Conservation (phyloP, 1,140 invertebrate genomes). For the Dendroctonus ponderosae region DNA sequence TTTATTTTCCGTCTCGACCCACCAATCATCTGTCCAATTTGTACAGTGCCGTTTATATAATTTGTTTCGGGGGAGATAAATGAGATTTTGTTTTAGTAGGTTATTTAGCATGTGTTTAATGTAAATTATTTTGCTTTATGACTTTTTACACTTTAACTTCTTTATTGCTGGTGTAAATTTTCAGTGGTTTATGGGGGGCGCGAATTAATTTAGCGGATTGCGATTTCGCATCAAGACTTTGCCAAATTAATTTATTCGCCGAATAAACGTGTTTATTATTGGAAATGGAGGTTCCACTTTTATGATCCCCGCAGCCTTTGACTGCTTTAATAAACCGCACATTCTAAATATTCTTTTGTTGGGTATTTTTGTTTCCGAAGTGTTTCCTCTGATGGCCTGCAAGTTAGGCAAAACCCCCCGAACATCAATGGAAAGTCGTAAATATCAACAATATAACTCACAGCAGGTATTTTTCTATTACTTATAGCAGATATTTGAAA, state of each 20-base stretch:
- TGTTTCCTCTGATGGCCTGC: too few relatives aligned
- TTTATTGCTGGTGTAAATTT: slow-evolving; percentile 46
- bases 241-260: slow-evolving; percentile 10
- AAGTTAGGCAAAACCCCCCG: too few relatives aligned
- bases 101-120: slow-evolving; percentile 51
- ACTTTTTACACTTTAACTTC: slow-evolving; percentile 41
- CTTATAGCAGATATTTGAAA: too few relatives aligned
- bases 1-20: slow-evolving; percentile 33
- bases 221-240: not conserved
- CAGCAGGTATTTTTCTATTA: too few relatives aligned
- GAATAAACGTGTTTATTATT: too few relatives aligned
- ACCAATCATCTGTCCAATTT: slow-evolving; percentile 48
- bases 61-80: slow-evolving; percentile 48
- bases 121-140: slow-evolving; percentile 50
- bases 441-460: too few relatives aligned
- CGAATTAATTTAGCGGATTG: slow-evolving; percentile 10
- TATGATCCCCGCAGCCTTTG: too few relatives aligned
- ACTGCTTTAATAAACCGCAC: too few relatives aligned
- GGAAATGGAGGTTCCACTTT: too few relatives aligned
- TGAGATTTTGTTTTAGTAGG: slow-evolving; percentile 49
- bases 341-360: too few relatives aligned
- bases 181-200: slow-evolving; percentile 41
- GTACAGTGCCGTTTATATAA: slow-evolving; percentile 43
- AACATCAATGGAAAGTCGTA: too few relatives aligned
- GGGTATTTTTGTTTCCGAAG: too few relatives aligned